These are phyloP conservation scores for Gymnothorax reevesii DNA, from an alignment of 2,797 vertebrate genomes.

Conservation along the genomic window DNA sequence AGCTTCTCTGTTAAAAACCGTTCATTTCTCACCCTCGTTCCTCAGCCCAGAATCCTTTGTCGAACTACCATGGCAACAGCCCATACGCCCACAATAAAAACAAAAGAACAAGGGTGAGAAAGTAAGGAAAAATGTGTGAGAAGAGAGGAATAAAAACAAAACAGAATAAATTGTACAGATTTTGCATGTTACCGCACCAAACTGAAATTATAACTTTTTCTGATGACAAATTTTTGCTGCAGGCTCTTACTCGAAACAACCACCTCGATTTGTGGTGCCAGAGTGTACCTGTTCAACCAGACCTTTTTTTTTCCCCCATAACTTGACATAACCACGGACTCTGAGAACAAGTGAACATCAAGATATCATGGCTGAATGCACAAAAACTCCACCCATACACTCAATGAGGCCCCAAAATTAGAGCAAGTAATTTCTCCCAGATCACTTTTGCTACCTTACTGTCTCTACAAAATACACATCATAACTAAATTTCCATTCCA, in stretches of 20 bases:
- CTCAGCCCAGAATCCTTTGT: slow-evolving; percentile 70
- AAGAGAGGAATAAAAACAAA: slow-evolving; percentile 27
- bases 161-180: slow-evolving; percentile 8
- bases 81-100: slow-evolving; percentile 44
- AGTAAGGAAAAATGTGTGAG: slow-evolving; percentile 32
- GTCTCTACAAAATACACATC: background rate
- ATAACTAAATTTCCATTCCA: background rate
- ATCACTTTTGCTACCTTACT: background rate
- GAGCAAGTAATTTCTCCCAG: background rate
- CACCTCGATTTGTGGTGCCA: background rate
- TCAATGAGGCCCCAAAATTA: background rate
- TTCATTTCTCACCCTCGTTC: slow-evolving; percentile 66
- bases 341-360: background rate
- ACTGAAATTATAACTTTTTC: background rate
- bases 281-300: background rate
- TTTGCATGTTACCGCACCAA: background rate
- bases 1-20: slow-evolving; percentile 42
- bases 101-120: slow-evolving; percentile 2
- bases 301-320: background rate
- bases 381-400: background rate
- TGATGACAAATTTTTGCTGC: background rate
- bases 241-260: background rate
- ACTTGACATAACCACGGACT: slow-evolving; percentile 3
- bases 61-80: slow-evolving; percentile 68
- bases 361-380: background rate